A percentile compares a stretch with the other conserved stretches of the same genome.
phyloP scores from a whole-genome alignment of 2,113 vertebrate genomes.

The Cervus canadensis region DNA sequence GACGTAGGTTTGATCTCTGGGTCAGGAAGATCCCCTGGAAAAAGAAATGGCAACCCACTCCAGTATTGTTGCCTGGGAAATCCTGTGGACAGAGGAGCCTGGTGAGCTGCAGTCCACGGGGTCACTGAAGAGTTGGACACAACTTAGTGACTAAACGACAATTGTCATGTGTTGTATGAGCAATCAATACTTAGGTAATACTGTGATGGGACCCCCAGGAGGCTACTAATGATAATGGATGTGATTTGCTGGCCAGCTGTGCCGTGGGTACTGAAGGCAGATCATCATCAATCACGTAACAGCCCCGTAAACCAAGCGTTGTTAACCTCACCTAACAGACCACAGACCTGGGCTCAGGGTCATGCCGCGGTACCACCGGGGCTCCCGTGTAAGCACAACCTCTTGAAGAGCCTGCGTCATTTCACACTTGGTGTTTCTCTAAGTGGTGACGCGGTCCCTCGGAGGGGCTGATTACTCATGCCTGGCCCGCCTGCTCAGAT shows the following conservation, averaged over 20 bases:
- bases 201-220: neutral
- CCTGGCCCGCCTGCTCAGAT: neutral
- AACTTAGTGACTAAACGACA: neutral
- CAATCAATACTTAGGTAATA: neutral
- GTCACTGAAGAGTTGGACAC: neutral
- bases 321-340: neutral
- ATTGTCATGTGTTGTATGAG: neutral
- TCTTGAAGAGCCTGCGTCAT: neutral
- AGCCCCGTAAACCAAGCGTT: neutral
- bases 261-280: neutral
- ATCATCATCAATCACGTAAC: neutral
- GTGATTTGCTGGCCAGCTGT: neutral
- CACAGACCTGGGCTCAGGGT: neutral
- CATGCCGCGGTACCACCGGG: rapidly evolving
- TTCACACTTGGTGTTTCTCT: neutral
- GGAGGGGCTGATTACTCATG: neutral
- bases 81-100: neutral
- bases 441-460: neutral
- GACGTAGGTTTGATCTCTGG: neutral
- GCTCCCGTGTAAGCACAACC: neutral
- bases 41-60: neutral
- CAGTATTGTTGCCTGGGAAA: neutral
- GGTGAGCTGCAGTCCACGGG: neutral
- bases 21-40: neutral
- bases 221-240: neutral